Evolutionary conservation across 2,888 invertebrate species (phyloP), one percentile per base, ranked within the genome.

Genomic region (Lasioglossum marginatum): DNA sequence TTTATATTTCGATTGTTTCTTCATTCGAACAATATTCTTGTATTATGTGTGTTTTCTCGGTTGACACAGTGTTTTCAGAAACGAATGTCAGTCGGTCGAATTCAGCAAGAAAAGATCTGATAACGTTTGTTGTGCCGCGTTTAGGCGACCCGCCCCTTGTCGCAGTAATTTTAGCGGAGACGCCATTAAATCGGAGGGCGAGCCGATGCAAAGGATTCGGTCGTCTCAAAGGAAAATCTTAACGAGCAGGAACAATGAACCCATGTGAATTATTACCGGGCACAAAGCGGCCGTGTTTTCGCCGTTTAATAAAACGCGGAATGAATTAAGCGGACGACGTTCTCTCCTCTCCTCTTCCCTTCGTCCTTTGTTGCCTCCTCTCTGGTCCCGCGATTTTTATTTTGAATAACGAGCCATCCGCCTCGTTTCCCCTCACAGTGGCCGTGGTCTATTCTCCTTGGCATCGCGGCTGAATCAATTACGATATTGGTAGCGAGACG

Each of bases 201-300:
- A 86, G 79, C 71, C 75, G 79, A 87, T 71, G 77, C 66, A 81
- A 87, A 78, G 79, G 79, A 87, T 83, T 87, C 87, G 87, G 81
- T 57, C 76, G 87, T 40, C 76, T 79, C 78, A 86, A 87, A 86
- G 87, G 87, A 86, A 87, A 81, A 78, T 83, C 81, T 87, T 87
- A 87, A 83, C 81, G 76, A 83, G 87, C 72, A 14, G 68, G 79
- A 87, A 87, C 83, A 87, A 87, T 81, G 83, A 83, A 81, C 81
- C 81, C 83, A 77, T 79, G 83, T 87, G 81, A 87, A 87, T 83
- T 87, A 87, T 87, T 87, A 81, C 74, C 74, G 66, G 27, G 76
- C 81, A 72, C 87, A 81, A 87, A 83, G 80, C 77, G 81, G 45
- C 63, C 43, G 68, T 81, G 81, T 81, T 87, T 83, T 83, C 79